Evolutionary conservation across 2,888 invertebrate genomes (phyloP), one percentile per base, ranked within the genome.

Genomic region (Luffia ferchaultella): DNA sequence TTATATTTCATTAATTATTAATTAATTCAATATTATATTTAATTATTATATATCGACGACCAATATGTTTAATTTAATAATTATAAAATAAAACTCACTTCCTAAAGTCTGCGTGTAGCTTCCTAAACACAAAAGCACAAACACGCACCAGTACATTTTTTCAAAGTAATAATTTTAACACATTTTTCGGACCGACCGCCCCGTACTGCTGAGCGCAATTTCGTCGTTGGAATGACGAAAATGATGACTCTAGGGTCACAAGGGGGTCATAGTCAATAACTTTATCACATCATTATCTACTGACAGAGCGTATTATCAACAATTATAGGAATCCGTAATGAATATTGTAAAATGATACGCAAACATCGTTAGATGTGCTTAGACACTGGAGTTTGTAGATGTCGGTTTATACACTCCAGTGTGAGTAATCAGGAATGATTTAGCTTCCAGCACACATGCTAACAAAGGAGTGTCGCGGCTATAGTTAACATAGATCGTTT

Each of bases 231-330:
- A 78, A 74, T 79, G 75, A 76, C 65, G 60, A 62, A 63, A 69
- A 63, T 58, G 56, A 52, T 62, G 73, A 76, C 73, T 72, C 53
- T 51, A 52, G 64, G 74, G 69, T 73, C 71, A 61, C 58, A 62
- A 58, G 57, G 62, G 69, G 79, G 76, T 78, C 75, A 71, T 62
- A 65, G 73, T 75, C 70, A 76, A 75, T 64, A 71, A 58, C 68
- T 66, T 73, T 77, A 78, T 75, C 76, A 54, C 56, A 58, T 62
- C 64, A 65, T 74, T 78, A 77, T 73, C 70, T 57, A 55, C 46
- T 59, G 62, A 66, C n/a, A 18, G 2, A 3, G 2, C 43, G 3
- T 5, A 5, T 16, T 30, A 30, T n/a, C 17, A 20, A 30, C 16
- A 46, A 20, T 46, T 30, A 46, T 20, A 20, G 16, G 30, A 64